phyloP scores from a whole-genome alignment of 2,113 vertebrate genomes.

The Saguinus midas region DNA sequence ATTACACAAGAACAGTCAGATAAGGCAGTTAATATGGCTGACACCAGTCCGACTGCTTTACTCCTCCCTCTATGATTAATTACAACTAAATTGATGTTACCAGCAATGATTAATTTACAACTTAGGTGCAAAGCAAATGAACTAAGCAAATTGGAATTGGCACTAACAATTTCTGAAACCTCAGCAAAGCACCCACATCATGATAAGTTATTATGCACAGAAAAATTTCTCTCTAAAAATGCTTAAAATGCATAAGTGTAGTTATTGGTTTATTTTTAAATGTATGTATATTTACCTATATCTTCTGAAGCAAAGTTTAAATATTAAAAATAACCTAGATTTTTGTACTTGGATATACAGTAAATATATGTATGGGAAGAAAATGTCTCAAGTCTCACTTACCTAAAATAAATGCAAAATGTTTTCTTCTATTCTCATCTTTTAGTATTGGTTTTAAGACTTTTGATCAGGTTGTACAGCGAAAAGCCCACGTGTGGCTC shows the following conservation, averaged over 20 bases:
- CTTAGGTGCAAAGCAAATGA: slow-evolving; percentile 84
- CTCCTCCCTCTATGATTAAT: slow-evolving; percentile 87
- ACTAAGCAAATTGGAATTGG: slow-evolving; percentile 83
- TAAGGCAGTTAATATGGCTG: slow-evolving; percentile 81
- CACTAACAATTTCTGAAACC: slow-evolving; percentile 78
- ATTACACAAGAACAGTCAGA: slow-evolving; percentile 83
- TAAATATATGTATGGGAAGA: neutral
- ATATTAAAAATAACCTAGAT: neutral
- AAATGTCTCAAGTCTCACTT: slow-evolving; percentile 19
- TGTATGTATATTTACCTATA: neutral
- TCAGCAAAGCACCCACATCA: slow-evolving; percentile 74
- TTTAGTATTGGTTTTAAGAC: slow-evolving; percentile 30
- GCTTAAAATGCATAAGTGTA: neutral
- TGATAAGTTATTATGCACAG: slow-evolving; percentile 47
- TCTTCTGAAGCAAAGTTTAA: slow-evolving; percentile 12
- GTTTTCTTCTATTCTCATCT: slow-evolving; percentile 7
- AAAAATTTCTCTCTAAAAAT: slow-evolving; percentile 41
- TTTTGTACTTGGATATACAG: neutral
- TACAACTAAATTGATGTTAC: slow-evolving; percentile 85
- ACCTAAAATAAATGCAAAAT: slow-evolving; percentile 30
- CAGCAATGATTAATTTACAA: slow-evolving; percentile 87
- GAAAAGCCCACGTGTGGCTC: neutral
- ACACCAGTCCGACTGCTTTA: slow-evolving; percentile 80
- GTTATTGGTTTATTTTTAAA: neutral
- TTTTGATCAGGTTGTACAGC: neutral